These are phyloP conservation scores for Pogoniulus pusillus DNA, from an alignment of 2,797 vertebrate genomes.

Conservation along the genomic window DNA sequence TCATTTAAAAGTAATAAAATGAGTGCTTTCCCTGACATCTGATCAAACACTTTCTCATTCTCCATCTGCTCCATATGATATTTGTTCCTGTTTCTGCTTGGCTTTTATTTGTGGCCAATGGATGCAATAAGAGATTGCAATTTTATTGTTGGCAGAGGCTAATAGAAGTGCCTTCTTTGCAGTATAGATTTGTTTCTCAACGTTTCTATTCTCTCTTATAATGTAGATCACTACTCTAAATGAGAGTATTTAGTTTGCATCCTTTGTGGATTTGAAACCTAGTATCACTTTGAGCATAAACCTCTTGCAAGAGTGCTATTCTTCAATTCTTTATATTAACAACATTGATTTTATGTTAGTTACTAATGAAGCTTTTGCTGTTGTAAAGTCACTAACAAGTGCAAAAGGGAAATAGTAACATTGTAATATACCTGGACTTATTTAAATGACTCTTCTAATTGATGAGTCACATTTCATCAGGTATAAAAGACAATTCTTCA, in stretches of 20 bases:
- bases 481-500: background rate
- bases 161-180: background rate
- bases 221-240: background rate
- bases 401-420: background rate
- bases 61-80: background rate
- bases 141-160: conserved; percentile 1
- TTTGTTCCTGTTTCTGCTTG: background rate
- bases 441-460: background rate
- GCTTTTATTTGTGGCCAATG: background rate
- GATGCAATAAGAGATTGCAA: background rate
- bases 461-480: background rate
- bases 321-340: background rate
- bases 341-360: background rate
- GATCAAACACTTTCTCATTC: background rate
- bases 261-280: background rate
- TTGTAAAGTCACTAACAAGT: background rate
- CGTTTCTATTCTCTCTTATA: background rate
- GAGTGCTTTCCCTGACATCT: background rate
- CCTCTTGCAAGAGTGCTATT: background rate
- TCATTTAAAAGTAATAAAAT: background rate
- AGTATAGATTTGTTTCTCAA: background rate
- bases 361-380: background rate
- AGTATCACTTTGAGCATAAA: background rate
- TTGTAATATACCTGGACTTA: background rate
- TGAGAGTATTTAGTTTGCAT: background rate